Evolutionary conservation across 2,888 invertebrate genomes (phyloP).

Genomic region (Phania funesta): DNA sequence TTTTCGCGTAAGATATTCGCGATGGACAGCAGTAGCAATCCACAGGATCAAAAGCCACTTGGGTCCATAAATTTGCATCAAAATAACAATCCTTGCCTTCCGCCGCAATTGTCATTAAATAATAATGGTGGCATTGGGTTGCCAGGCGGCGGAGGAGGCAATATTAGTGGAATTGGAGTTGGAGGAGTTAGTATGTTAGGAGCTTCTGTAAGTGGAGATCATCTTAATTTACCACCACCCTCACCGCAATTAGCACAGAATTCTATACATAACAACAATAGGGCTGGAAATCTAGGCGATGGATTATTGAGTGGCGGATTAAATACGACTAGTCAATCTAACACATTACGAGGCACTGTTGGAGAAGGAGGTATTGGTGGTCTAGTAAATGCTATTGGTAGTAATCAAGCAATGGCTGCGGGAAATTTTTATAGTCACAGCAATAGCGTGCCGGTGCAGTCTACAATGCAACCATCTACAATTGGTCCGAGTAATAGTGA

Average conservation of each 20-base stretch:
- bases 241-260: constrained; percentile 68
- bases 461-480: constrained; percentile 57
- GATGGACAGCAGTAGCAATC: constrained; percentile 61
- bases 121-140: constrained; percentile 40
- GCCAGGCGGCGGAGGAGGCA: constrained; percentile 18
- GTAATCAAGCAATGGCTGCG: constrained; percentile 25
- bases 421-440: constrained; percentile 46
- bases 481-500: constrained; percentile 74
- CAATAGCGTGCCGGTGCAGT: constrained; percentile 29
- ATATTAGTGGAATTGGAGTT: constrained; percentile 17
- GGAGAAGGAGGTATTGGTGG: constrained; percentile 47
- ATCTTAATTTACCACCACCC: constrained; percentile 73
- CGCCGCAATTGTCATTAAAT: constrained; percentile 45
- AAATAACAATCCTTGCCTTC: constrained; percentile 46
- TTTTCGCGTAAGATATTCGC: constrained; percentile 37
- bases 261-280: constrained; percentile 64
- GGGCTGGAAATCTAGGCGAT: constrained; percentile 36
- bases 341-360: constrained; percentile 45
- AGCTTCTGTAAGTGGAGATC: constrained; percentile 51
- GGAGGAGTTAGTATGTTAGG: constrained; percentile 11
- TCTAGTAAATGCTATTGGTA: constrained; percentile 22
- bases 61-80: constrained; percentile 59
- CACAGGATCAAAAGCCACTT: constrained; percentile 61
- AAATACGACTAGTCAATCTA: constrained; percentile 62
- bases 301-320: constrained; percentile 37